phyloP scores from a whole-genome alignment of 1,140 invertebrate species.

The Mylabris phalerata region DNA sequence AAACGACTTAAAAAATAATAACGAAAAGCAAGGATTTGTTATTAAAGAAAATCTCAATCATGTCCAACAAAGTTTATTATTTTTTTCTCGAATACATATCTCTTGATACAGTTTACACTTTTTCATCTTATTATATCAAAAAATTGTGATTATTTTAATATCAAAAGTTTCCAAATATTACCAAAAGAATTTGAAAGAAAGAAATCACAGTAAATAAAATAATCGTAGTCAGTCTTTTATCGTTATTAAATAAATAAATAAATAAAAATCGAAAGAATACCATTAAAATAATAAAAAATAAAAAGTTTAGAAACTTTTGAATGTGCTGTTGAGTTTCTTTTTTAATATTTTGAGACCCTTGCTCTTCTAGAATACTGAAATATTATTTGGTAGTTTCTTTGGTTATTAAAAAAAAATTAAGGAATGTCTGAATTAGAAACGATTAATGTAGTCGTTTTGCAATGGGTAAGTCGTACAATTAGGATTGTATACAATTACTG shows the following conservation, averaged over 20 bases:
- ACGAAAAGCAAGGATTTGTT: conserved; percentile 33
- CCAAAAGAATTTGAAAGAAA: neutral
- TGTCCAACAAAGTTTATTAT: conserved; percentile 15
- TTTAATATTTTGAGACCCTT: conserved; percentile 19
- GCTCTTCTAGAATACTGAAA: conserved; percentile 19
- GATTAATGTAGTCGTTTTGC: conserved; percentile 39
- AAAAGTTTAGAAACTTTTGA: conserved; percentile 28
- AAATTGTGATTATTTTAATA: conserved; percentile 5
- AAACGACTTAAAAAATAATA: conserved; percentile 37
- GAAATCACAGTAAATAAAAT: conserved; percentile 5
- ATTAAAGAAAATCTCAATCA: conserved; percentile 8
- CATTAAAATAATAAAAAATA: conserved; percentile 19
- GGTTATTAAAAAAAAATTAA: neutral
- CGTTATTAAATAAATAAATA: neutral
- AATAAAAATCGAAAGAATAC: conserved; percentile 25
- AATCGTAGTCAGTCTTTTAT: neutral
- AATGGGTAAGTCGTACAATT: conserved; percentile 40
- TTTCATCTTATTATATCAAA: neutral
- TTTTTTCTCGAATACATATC: conserved; percentile 29
- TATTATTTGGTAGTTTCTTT: conserved; percentile 6
- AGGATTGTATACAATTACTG: conserved; percentile 42
- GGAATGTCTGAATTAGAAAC: conserved; percentile 17
- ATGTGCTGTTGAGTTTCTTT: neutral
- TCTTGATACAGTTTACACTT: conserved; percentile 24
- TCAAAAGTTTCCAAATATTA: conserved; percentile 23